Conservation (phyloP, 2,797 vertebrate species). For the Limosa lapponica region DNA sequence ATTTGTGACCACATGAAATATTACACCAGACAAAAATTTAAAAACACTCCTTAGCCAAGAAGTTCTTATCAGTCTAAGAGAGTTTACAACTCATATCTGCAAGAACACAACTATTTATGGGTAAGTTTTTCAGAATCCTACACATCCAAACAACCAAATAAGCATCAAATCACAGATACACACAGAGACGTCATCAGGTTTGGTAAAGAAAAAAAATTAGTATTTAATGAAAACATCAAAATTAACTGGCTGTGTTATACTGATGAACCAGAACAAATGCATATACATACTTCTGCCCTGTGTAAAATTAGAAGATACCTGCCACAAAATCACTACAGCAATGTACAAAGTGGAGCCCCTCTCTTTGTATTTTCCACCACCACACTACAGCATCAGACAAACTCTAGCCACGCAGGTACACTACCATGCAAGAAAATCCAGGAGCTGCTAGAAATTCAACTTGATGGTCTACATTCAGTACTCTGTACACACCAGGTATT, state of each 20-base stretch:
- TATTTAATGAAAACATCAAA: not conserved
- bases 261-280: not conserved
- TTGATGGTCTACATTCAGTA: not conserved
- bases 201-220: not conserved
- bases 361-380: not conserved
- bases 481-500: not conserved
- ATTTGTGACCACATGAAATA: not conserved
- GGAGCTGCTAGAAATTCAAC: not conserved
- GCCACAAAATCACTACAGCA: not conserved
- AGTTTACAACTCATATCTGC: not conserved
- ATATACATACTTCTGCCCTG: not conserved
- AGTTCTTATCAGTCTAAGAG: not conserved
- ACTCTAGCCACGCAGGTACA: not conserved
- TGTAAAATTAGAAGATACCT: not conserved
- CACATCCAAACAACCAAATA: not conserved
- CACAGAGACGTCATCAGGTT: not conserved
- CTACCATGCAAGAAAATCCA: not conserved
- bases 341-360: not conserved
- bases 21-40: accelerated
- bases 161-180: not conserved
- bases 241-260: not conserved
- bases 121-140: not conserved
- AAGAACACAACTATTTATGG: not conserved
- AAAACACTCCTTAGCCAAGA: not conserved
- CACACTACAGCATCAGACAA: not conserved